Percentiles rank a stretch among this genome's conserved stretches.
phyloP scores from a whole-genome alignment of 1,140 invertebrate species.

The Pomacea maculata region DNA sequence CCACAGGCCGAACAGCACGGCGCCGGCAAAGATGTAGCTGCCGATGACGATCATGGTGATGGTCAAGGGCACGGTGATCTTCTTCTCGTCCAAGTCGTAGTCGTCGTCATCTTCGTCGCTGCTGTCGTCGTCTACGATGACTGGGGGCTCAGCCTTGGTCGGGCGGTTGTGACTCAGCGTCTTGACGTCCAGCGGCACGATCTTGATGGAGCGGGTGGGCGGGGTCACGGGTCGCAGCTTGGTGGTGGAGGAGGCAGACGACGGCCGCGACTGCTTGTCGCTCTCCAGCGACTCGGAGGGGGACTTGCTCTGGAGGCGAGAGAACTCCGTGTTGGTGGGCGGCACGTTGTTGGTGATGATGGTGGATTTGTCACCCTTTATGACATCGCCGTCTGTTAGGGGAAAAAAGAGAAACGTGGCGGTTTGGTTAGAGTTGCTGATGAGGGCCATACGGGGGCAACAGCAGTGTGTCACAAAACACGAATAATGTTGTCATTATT shows the following conservation, averaged over 20 bases:
- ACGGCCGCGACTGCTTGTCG: slow-evolving; percentile 20
- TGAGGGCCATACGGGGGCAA: too few species aligned
- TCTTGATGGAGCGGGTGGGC: slow-evolving; percentile 37
- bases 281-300: slow-evolving; percentile 31
- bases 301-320: slow-evolving; percentile 82
- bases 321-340: slow-evolving; percentile 88
- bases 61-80: slow-evolving; percentile 76
- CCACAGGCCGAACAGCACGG: slow-evolving; percentile 85
- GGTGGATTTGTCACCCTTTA: too few species aligned
- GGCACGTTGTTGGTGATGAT: slow-evolving; percentile 10
- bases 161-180: slow-evolving; percentile 28
- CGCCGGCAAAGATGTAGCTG: slow-evolving; percentile 89
- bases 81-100: slow-evolving; percentile 60
- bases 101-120: slow-evolving; percentile 57
- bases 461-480: too few species aligned
- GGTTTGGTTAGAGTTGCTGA: too few species aligned
- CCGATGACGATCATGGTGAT: slow-evolving; percentile 89
- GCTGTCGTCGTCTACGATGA: slow-evolving; percentile 48
- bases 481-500: too few species aligned
- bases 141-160: slow-evolving; percentile 42
- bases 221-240: slow-evolving; percentile 22
- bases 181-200: slow-evolving; percentile 52
- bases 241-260: slow-evolving; percentile 10
- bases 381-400: too few species aligned
- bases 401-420: too few species aligned